Evolutionary conservation across 2,888 invertebrate species (phyloP).

Genomic region (Hesperia comma): DNA sequence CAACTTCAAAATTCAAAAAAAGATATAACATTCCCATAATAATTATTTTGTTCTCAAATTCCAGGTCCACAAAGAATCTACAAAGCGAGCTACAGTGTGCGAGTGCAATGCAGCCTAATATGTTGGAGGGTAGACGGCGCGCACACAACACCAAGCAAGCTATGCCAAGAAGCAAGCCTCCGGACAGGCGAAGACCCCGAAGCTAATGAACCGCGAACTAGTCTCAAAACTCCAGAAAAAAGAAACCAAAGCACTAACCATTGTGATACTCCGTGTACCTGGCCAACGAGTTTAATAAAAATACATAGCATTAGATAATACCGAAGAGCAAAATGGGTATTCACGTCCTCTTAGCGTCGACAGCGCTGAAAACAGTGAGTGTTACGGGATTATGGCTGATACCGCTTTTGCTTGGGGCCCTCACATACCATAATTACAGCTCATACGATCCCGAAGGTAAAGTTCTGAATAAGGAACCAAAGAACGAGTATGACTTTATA

Average conservation of each 20-base stretch:
- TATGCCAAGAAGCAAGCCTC: conserved; percentile 73
- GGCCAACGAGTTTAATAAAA: conserved; percentile 27
- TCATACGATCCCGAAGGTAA: conserved; percentile 91
- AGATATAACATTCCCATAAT: not conserved
- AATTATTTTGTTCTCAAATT: conserved; percentile 37
- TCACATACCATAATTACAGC: conserved; percentile 92
- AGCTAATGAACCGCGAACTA: conserved; percentile 48
- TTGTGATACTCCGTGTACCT: conserved; percentile 51
- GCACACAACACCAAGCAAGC: conserved; percentile 56
- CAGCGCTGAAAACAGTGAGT: conserved; percentile 90
- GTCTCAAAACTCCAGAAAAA: conserved; percentile 50
- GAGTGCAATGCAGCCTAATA: conserved; percentile 67
- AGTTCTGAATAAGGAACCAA: conserved; percentile 87
- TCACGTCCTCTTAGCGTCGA: conserved; percentile 89
- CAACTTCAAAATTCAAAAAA: not conserved
- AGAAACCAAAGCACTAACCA: conserved; percentile 51
- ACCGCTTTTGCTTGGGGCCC: conserved; percentile 91
- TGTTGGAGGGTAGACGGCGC: conserved; percentile 61
- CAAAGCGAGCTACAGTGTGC: conserved; percentile 41
- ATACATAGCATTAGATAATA: conserved; percentile 41
- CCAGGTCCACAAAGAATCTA: conserved; percentile 38
- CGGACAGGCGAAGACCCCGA: conserved; percentile 63
- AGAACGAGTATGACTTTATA: conserved; percentile 93
- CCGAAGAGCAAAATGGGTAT: conserved; percentile 85
- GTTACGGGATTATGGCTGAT: conserved; percentile 93